Evolutionary conservation across 1,140 invertebrate genomes (phyloP).

Genomic region (Tachypleus tridentatus): DNA sequence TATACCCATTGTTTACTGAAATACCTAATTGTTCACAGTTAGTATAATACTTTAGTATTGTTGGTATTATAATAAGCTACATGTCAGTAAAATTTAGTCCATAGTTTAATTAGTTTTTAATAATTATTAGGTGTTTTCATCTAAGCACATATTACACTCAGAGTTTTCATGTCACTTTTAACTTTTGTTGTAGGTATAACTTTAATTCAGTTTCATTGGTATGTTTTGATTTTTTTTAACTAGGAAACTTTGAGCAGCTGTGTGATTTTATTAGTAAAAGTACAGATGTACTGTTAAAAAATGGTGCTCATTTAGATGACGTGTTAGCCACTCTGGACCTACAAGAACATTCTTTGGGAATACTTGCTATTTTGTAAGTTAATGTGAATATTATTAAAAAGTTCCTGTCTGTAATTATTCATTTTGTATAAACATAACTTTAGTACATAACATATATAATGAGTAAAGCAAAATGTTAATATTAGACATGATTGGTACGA

Average conservation of each 20-base stretch:
- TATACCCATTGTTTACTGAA: too few relatives aligned
- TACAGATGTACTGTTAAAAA: slow-evolving; percentile 62
- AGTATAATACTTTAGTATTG: background rate
- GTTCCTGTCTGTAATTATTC: background rate
- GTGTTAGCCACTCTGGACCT: slow-evolving; percentile 76
- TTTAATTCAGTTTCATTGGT: slow-evolving; percentile 3
- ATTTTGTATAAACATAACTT: background rate
- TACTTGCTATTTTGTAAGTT: slow-evolving; percentile 68
- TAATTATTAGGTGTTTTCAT: too few relatives aligned
- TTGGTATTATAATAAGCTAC: background rate
- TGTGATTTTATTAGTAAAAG: slow-evolving; percentile 66
- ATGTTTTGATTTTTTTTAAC: slow-evolving; percentile 26
- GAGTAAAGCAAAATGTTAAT: slow-evolving; percentile 4
- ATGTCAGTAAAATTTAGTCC: background rate
- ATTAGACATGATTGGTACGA: background rate
- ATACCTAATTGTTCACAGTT: too few relatives aligned
- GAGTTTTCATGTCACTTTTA: background rate
- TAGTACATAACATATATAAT: background rate
- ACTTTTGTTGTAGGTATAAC: slow-evolving; percentile 4
- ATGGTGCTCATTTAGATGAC: slow-evolving; percentile 70
- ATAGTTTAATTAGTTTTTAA: too few relatives aligned
- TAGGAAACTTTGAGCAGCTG: slow-evolving; percentile 69
- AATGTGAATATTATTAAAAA: too few relatives aligned
- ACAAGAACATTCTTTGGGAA: slow-evolving; percentile 75
- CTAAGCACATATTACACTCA: background rate